Conservation (phyloP, 2,113 vertebrate genomes). For the Trochalopteron elliotii region DNA sequence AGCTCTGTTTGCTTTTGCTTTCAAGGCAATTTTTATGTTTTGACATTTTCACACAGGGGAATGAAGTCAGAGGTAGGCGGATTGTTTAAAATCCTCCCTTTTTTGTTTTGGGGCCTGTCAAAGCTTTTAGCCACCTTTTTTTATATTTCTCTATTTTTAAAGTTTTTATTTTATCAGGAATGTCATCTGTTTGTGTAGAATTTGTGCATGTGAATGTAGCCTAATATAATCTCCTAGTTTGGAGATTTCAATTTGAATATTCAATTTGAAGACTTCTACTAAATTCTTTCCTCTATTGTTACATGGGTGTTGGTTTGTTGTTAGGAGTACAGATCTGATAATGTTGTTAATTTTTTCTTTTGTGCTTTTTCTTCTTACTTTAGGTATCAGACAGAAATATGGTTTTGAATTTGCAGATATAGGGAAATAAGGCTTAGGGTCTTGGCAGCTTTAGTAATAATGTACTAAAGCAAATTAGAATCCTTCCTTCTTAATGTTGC, state of each 20-base stretch:
- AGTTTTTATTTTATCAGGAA: not conserved
- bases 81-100: not conserved
- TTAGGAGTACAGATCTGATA: not conserved
- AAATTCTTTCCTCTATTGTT: not conserved
- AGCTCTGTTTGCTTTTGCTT: not conserved
- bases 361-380: not conserved
- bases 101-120: not conserved
- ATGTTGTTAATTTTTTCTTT: not conserved
- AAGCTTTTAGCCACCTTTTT: not conserved
- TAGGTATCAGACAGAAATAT: not conserved
- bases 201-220: not conserved
- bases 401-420: not conserved
- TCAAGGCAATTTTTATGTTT: not conserved
- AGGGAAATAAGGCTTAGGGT: not conserved
- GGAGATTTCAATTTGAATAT: not conserved
- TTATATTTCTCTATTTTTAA: not conserved
- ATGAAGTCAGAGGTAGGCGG: not conserved
- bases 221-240: not conserved
- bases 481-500: not conserved
- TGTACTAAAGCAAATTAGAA: not conserved
- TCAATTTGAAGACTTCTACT: not conserved
- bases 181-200: not conserved
- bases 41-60: slow-evolving; percentile 23
- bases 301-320: not conserved
- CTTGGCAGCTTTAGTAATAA: not conserved